Conservation (phyloP, 1,140 invertebrate genomes). For the Procambarus clarkii region DNA sequence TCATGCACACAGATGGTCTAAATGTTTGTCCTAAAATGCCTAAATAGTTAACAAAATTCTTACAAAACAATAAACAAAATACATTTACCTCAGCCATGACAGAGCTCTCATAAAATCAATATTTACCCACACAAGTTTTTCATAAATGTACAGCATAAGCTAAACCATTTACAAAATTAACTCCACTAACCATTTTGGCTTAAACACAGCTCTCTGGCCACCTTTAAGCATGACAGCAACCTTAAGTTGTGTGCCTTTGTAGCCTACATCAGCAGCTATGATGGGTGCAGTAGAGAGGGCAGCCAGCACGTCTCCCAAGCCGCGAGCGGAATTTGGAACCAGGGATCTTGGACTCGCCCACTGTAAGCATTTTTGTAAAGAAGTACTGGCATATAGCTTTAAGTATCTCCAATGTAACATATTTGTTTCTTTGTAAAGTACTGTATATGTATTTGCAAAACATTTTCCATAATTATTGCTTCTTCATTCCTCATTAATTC, state of each 20-base stretch:
- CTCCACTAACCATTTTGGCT: slow-evolving; percentile 85
- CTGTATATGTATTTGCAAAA: no score
- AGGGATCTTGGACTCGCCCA: slow-evolving; percentile 84
- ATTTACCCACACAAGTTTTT: no score
- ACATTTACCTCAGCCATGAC: no score
- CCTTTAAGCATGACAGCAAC: slow-evolving; percentile 86
- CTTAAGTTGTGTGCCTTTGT: slow-evolving; percentile 93
- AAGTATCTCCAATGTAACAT: background rate
- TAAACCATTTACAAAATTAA: background rate
- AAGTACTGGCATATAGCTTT: background rate
- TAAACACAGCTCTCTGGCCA: slow-evolving; percentile 89
- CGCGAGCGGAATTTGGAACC: slow-evolving; percentile 80
- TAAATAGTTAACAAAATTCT: no score
- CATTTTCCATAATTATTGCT: no score
- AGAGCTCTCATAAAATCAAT: no score
- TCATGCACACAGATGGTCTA: no score
- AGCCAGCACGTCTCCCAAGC: slow-evolving; percentile 84
- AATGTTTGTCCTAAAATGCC: no score
- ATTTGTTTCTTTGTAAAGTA: no score
- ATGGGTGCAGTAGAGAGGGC: slow-evolving; percentile 84
- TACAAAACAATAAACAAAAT: no score
- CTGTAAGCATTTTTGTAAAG: slow-evolving; percentile 76
- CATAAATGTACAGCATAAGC: background rate
- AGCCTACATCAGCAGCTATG: slow-evolving; percentile 83
- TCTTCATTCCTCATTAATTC: background rate